Evolutionary conservation across 2,113 vertebrate species (phyloP).

Genomic region (Sterna hirundo): DNA sequence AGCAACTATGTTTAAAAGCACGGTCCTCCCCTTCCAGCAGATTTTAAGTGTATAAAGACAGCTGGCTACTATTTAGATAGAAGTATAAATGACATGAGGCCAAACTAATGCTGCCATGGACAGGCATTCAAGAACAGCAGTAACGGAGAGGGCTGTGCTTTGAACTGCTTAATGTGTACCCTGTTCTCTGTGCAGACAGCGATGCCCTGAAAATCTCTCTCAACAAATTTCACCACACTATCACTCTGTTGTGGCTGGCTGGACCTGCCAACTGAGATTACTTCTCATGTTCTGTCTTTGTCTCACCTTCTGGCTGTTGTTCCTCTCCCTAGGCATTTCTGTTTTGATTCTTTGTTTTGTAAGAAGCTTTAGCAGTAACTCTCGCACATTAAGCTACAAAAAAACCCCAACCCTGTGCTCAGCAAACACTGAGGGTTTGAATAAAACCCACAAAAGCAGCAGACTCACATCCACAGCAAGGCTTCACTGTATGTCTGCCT

Average conservation of each 20-base stretch:
- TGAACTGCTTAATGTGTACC: not conserved
- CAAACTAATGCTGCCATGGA: not conserved
- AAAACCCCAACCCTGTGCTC: not conserved
- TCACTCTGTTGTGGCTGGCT: slow-evolving; percentile 37
- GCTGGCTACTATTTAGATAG: not conserved
- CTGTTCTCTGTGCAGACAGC: not conserved
- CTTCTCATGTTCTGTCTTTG: slow-evolving; percentile 44
- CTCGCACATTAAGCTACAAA: not conserved
- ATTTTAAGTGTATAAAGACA: not conserved
- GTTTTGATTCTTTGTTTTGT: slow-evolving; percentile 1
- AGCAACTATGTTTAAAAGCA: not conserved
- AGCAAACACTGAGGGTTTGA: not conserved
- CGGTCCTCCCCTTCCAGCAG: not conserved
- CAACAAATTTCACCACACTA: slow-evolving; percentile 20
- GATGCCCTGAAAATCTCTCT: not conserved
- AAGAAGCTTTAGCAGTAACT: not conserved
- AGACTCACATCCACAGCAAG: not conserved
- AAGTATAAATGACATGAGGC: not conserved
- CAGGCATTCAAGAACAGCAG: not conserved
- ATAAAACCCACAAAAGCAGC: not conserved
- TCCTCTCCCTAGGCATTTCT: slow-evolving; percentile 24
- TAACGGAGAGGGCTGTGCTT: not conserved
- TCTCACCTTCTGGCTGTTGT: slow-evolving; percentile 44
- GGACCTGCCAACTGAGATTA: slow-evolving; percentile 56
- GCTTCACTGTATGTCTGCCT: not conserved